Conservation (phyloP, 2,797 vertebrate genomes). For the Heliangelus exortis region DNA sequence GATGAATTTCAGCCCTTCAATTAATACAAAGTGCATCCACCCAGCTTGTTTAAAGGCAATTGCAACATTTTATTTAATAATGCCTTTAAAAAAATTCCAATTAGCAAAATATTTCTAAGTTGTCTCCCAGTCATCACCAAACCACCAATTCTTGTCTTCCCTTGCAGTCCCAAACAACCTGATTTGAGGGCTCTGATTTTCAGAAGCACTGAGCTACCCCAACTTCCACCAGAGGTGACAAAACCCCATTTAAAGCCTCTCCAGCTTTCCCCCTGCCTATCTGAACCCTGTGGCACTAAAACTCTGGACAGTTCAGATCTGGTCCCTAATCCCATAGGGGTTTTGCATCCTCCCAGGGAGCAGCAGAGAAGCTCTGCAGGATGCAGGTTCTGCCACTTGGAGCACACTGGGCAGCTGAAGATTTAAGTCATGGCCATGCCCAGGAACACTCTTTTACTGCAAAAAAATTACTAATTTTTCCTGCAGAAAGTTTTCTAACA, state of each 20-base stretch:
- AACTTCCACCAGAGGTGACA: neutral
- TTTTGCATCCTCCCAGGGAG: neutral
- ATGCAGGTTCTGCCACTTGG: neutral
- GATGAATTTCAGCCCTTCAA: neutral
- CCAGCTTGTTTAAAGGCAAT: neutral
- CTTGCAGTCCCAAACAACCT: neutral
- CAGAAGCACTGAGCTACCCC: neutral
- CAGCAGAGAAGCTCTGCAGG: neutral
- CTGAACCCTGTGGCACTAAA: neutral
- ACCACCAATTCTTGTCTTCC: neutral
- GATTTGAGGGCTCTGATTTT: neutral
- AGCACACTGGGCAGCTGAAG: neutral
- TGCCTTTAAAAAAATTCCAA: neutral
- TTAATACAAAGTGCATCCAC: neutral
- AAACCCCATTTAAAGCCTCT: accelerated
- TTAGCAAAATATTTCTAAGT: neutral
- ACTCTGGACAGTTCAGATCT: accelerated
- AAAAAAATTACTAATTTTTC: neutral
- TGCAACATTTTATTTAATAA: neutral
- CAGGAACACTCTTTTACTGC: neutral
- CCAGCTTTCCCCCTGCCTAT: neutral
- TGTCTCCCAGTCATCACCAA: neutral
- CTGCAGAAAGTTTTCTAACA: neutral
- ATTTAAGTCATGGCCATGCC: neutral
- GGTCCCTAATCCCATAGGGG: neutral